Conservation (phyloP, 2,888 invertebrate species). For the Hyposoter dolosus region DNA sequence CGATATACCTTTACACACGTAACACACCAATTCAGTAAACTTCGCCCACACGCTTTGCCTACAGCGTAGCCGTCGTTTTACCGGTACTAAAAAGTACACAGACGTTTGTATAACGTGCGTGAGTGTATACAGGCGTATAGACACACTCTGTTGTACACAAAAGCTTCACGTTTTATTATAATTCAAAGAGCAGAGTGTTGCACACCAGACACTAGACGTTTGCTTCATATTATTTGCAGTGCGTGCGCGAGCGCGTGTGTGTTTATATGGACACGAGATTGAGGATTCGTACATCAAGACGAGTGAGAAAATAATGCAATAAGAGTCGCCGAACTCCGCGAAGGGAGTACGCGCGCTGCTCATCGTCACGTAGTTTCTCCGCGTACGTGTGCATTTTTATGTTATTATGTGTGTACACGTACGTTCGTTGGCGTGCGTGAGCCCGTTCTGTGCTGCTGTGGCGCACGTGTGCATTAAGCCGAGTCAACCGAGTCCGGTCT, state of each 20-base stretch:
- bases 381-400: conserved; percentile 24
- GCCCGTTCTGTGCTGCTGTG: background rate
- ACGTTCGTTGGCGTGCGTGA: background rate
- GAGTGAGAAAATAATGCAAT: conserved; percentile 43
- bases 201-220: conserved; percentile 44
- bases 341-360: conserved; percentile 25
- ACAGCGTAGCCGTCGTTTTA: conserved; percentile 6
- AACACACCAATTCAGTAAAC: background rate
- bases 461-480: conserved; percentile 49
- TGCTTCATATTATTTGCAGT: conserved; percentile 10
- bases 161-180: conserved; percentile 41
- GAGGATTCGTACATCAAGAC: background rate
- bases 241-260: conserved; percentile 4
- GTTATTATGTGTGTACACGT: background rate
- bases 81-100: conserved; percentile 9
- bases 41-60: conserved; percentile 51
- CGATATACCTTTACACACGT: background rate
- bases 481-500: conserved; percentile 41
- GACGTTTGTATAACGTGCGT: conserved; percentile 1
- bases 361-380: conserved; percentile 47
- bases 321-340: conserved; percentile 49
- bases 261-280: background rate
- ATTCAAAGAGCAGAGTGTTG: conserved; percentile 42
- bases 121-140: conserved; percentile 10
- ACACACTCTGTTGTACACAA: conserved; percentile 24